Percentiles rank a stretch among this genome's conserved stretches.
These are phyloP conservation scores for Lutjanus erythropterus DNA, from an alignment of 2,113 vertebrate genomes.

Conservation along the genomic window DNA sequence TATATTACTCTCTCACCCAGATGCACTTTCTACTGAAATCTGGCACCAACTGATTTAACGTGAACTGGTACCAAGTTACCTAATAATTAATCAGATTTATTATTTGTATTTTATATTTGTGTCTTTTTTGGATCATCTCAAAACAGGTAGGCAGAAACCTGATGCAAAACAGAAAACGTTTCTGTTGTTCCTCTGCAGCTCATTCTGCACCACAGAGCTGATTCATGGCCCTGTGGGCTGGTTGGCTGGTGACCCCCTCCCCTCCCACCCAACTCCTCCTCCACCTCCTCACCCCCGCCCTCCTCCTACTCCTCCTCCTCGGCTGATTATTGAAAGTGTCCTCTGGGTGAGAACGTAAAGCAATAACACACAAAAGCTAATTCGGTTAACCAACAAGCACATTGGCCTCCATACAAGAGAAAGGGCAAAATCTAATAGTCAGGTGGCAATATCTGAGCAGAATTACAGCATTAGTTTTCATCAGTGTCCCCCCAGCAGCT, in stretches of 20 bases:
- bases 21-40: too few species aligned
- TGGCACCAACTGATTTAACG: too few species aligned
- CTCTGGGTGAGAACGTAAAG: constrained; percentile 80
- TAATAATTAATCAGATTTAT: neutral
- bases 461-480: constrained; percentile 87
- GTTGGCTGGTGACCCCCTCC: neutral
- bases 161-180: constrained; percentile 13
- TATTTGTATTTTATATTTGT: neutral
- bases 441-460: constrained; percentile 83
- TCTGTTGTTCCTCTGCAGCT: constrained; percentile 17
- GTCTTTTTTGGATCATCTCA: neutral
- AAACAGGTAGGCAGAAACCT: neutral
- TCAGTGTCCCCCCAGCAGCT: constrained; percentile 82
- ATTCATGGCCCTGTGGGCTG: constrained; percentile 39
- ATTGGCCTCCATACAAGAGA: constrained; percentile 76
- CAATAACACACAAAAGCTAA: constrained; percentile 83
- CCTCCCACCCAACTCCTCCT: neutral
- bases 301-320: constrained; percentile 31
- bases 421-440: constrained; percentile 85
- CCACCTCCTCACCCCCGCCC: neutral
- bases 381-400: constrained; percentile 82
- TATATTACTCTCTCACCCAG: too few species aligned
- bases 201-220: constrained; percentile 4
- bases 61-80: too few species aligned
- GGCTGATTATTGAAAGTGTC: constrained; percentile 78